Evolutionary conservation across 1,140 invertebrate genomes (phyloP).

Genomic region (Melipona quadrifasciata): DNA sequence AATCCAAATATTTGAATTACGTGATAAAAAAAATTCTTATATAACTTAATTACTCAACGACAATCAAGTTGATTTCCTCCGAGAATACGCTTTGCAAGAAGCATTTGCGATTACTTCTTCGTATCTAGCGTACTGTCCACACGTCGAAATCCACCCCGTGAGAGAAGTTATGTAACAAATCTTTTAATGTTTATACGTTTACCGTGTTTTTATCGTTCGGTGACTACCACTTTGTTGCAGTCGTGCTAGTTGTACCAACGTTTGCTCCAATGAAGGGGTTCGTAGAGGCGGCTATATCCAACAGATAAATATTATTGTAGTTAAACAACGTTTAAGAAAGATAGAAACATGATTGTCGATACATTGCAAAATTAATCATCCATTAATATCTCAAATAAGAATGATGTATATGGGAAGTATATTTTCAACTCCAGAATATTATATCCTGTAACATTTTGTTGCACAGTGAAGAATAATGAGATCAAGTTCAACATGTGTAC

Average conservation of each 20-base stretch:
- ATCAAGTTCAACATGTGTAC: too few relatives aligned
- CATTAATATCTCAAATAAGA: constrained; percentile 7
- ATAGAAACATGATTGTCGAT: background rate
- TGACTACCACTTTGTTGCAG: constrained; percentile 76
- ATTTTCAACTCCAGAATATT: background rate
- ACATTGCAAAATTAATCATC: constrained; percentile 24
- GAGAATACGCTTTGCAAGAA: background rate
- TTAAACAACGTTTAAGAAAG: background rate
- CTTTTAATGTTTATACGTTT: constrained; percentile 7
- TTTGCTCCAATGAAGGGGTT: constrained; percentile 77
- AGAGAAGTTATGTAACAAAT: constrained; percentile 15
- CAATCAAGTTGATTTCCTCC: background rate
- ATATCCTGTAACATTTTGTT: background rate
- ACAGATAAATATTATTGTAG: constrained; percentile 49
- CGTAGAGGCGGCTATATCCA: constrained; percentile 73
- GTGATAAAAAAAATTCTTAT: background rate
- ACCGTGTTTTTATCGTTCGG: constrained; percentile 17
- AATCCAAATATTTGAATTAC: background rate
- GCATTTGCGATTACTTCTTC: background rate
- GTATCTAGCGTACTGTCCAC: background rate
- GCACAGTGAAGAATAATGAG: too few relatives aligned
- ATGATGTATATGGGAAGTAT: background rate
- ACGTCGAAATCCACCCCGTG: constrained; percentile 32
- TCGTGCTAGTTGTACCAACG: constrained; percentile 57
- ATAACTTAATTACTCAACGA: background rate